Evolutionary conservation across 2,888 invertebrate species (phyloP).

Genomic region (Eupsilia transversa): DNA sequence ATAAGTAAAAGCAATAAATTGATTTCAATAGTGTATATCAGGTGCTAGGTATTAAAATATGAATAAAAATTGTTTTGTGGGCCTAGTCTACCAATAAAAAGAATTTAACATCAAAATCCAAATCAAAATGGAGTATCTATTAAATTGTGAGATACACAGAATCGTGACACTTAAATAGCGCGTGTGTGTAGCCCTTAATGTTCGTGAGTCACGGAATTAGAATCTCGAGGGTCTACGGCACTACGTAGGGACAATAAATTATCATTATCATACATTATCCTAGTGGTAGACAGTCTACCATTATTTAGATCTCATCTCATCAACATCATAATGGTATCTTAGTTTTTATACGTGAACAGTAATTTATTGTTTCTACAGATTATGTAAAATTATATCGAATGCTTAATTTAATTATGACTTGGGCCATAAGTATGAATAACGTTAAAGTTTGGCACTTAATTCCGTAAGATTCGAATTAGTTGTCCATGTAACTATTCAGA

Average conservation of each 20-base stretch:
- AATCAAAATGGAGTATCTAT: constrained; percentile 23
- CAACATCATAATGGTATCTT: constrained; percentile 42
- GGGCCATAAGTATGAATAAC: constrained; percentile 23
- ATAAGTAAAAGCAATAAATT: constrained; percentile 40
- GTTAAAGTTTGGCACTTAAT: constrained; percentile 36
- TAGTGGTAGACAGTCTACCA: constrained; percentile 43
- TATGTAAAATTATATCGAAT: constrained; percentile 26
- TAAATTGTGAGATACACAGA: constrained; percentile 23
- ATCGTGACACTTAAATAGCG: constrained; percentile 38
- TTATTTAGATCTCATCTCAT: constrained; percentile 63
- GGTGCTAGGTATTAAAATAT: constrained; percentile 16
- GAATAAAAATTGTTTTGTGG: not conserved
- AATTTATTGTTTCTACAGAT: constrained; percentile 61
- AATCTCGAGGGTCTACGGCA: constrained; percentile 54
- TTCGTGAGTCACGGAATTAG: constrained; percentile 57
- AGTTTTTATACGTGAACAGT: constrained; percentile 47
- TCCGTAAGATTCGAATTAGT: constrained; percentile 41
- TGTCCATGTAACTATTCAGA: constrained; percentile 40
- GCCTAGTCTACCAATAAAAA: constrained; percentile 15
- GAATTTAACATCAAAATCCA: constrained; percentile 6
- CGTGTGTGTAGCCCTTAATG: constrained; percentile 48
- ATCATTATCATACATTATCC: constrained; percentile 45
- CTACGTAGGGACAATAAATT: constrained; percentile 60
- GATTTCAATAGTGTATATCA: not conserved
- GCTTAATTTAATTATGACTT: constrained; percentile 39